Evolutionary conservation across 2,113 vertebrate genomes (phyloP).

Genomic region (Promerops cafer): DNA sequence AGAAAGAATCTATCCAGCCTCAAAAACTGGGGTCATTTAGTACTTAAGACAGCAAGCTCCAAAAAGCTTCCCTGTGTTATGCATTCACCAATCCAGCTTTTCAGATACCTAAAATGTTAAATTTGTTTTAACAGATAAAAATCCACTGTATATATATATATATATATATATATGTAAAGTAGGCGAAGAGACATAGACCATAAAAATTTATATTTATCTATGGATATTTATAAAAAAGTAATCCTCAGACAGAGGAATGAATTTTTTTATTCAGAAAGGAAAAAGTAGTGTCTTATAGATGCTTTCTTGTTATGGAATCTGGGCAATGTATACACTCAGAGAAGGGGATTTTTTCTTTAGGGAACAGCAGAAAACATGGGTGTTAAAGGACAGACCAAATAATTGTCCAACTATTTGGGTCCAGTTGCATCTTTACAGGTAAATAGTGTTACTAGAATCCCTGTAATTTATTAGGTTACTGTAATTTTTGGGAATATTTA

Average conservation of each 20-base stretch:
- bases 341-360: not conserved
- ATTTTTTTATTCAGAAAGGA: not conserved
- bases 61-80: not conserved
- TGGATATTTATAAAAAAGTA: not conserved
- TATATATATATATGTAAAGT: not conserved
- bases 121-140: not conserved
- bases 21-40: not conserved
- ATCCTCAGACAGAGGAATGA: not conserved
- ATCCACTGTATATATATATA: not conserved
- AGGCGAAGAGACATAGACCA: not conserved
- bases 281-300: not conserved
- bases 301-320: not conserved
- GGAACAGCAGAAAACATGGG: not conserved
- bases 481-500: not conserved
- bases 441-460: not conserved
- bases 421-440: not conserved
- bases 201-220: not conserved
- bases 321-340: not conserved
- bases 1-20: not conserved
- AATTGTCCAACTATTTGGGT: not conserved
- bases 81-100: not conserved
- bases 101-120: not conserved
- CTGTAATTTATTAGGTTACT: not conserved
- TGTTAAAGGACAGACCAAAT: not conserved
- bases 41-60: not conserved